A percentile compares a stretch with the other conserved stretches of the same genome.
These are phyloP conservation scores for Strigamia crassipes DNA, from an alignment of 2,888 invertebrate species.

Conservation along the genomic window DNA sequence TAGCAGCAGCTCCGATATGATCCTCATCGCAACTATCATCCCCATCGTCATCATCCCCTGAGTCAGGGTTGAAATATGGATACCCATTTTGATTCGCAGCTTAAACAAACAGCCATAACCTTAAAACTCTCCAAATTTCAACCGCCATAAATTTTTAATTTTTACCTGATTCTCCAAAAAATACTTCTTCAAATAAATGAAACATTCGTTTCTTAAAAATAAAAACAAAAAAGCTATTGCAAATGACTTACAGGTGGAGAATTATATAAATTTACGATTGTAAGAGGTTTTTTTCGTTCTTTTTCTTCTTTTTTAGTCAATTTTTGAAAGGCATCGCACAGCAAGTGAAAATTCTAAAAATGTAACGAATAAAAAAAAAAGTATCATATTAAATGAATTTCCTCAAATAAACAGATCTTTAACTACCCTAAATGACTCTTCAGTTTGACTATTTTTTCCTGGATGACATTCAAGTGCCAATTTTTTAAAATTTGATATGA, in stretches of 20 bases:
- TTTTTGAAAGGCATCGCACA: constrained; percentile 29
- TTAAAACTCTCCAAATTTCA: neutral
- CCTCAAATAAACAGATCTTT: neutral
- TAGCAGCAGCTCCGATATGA: constrained; percentile 34
- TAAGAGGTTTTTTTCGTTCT: constrained; percentile 17
- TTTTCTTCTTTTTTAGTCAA: constrained; percentile 33
- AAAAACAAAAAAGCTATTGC: neutral
- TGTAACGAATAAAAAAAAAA: neutral
- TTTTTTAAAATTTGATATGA: constrained; percentile 32
- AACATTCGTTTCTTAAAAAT: constrained; percentile 44
- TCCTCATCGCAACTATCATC: constrained; percentile 41
- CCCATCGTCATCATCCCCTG: constrained; percentile 31
- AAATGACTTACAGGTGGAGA: neutral
- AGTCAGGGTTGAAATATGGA: constrained; percentile 26
- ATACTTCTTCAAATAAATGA: constrained; percentile 39
- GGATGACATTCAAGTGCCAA: constrained; percentile 44
- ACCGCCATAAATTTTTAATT: neutral
- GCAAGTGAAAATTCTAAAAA: constrained; percentile 17
- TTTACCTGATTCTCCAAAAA: constrained; percentile 20
- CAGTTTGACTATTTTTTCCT: constrained; percentile 33
- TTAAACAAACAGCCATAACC: neutral
- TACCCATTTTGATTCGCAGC: constrained; percentile 25
- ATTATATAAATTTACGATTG: neutral
- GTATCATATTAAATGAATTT: constrained; percentile 12
- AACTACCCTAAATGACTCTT: constrained; percentile 13